Percentiles rank a stretch among this genome's conserved stretches.
Conservation (phyloP, 2,888 invertebrate genomes). For the Heliconius sara region DNA sequence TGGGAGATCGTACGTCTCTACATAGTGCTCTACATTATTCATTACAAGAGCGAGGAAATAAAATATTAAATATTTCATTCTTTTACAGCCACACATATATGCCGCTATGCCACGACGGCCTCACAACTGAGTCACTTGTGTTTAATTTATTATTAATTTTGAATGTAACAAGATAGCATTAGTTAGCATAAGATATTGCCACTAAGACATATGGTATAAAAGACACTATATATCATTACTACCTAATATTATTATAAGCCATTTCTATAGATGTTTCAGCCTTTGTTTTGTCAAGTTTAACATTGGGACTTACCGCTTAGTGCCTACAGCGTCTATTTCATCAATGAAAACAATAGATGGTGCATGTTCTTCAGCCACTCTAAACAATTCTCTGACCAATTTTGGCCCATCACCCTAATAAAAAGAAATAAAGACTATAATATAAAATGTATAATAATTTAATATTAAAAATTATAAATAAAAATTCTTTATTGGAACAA, state of each 20-base stretch:
- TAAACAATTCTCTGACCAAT: conserved; percentile 97
- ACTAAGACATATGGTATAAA: background rate
- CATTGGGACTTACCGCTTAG: conserved; percentile 87
- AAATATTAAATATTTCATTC: no score
- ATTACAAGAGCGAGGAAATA: no score
- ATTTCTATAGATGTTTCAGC: background rate
- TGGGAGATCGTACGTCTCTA: no score
- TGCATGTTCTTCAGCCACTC: conserved; percentile 99
- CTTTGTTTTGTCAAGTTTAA: background rate
- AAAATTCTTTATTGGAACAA: no score
- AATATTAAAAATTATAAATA: background rate
- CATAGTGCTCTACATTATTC: no score
- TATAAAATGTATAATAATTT: background rate
- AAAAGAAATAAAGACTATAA: conserved; percentile 28
- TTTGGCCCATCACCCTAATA: conserved; percentile 98
- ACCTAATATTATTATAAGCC: background rate
- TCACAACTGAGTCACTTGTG: no score
- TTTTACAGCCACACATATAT: no score
- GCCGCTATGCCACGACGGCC: no score
- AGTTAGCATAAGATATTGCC: no score
- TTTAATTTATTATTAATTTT: no score
- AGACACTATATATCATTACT: background rate
- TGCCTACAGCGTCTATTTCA: conserved; percentile 99
- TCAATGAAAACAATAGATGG: conserved; percentile 99
- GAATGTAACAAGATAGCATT: no score